Conservation (phyloP, 2,113 vertebrate species). For the Leucosticte australis region DNA sequence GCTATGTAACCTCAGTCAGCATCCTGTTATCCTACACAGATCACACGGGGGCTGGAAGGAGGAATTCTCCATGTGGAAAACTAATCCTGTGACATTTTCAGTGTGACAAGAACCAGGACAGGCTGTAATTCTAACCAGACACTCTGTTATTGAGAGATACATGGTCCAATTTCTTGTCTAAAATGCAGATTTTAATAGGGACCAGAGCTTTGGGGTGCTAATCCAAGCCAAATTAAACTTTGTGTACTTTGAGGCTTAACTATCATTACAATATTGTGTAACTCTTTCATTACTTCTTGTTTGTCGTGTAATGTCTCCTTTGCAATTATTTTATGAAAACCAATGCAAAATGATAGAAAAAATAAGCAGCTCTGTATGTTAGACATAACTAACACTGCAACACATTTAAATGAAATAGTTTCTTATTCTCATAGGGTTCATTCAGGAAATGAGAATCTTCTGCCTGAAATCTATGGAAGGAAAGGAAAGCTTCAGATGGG, state of each 20-base stretch:
- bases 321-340: not conserved
- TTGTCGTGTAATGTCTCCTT: not conserved
- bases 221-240: slow-evolving; percentile 44
- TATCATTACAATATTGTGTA: not conserved
- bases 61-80: not conserved
- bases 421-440: not conserved
- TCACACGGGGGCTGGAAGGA: not conserved
- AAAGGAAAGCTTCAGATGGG: not conserved
- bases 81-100: slow-evolving; percentile 41
- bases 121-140: slow-evolving; percentile 40
- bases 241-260: not conserved
- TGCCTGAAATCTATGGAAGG: not conserved
- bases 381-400: not conserved
- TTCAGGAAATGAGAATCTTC: not conserved
- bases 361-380: not conserved
- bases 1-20: not conserved
- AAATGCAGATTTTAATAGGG: slow-evolving; percentile 35
- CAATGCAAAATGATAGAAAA: not conserved
- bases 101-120: slow-evolving; percentile 45
- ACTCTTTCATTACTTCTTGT: not conserved
- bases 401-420: not conserved
- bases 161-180: slow-evolving; percentile 19
- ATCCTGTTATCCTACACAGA: not conserved
- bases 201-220: slow-evolving; percentile 33
- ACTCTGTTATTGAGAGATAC: not conserved